Base-by-base conservation (phyloP, 2,888 invertebrate genomes). In the Perizoma flavofasciatum region DNA sequence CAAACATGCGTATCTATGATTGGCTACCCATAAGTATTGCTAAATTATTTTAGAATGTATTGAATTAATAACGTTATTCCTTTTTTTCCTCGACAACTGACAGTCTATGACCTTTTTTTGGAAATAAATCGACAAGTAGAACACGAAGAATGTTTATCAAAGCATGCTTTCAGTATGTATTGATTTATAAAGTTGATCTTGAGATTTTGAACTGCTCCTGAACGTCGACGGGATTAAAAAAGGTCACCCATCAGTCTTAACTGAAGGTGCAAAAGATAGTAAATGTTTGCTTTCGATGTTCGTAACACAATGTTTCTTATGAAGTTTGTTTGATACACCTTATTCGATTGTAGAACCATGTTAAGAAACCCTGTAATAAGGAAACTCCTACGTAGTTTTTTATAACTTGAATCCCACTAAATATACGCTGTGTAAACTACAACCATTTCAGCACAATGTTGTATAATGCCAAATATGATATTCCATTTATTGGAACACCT, bases 361-460 rank as follows among this genome's bases (percentile, higher is more conserved):
- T 41, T 40, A 40, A 2, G 22, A 22, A 22, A 22, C 10, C 10
- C 10, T 41, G 10, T 10, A 41, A 10, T 10, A 10, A 41, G n/a
- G 41, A 5, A 41, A 41, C 6, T 41, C 10, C 10, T 41, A 4
- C 5, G 41, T 41, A n/a, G n/a, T 41, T 10, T 41, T 10, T 6
- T 5, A 41, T 22, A 22, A 22, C 22, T 22, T n/a, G n/a, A n/a
- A n/a, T 22, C 41, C 10, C 10, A 10, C 10, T 41, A 41, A 10
- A 6, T 22, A 7, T 39, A 41, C 37, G 39, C 35, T 55, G 48
- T 49, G 35, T 32, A 49, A 41, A 49, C 11, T 22, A 9, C 11
- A 43, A 49, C 43, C 40, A 9, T 45, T 41, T 41, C 10, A 9
- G 5, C 5, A 9, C 5, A 5, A 5, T n/a, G 5, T 40, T 40